Evolutionary conservation across 64 coral and sea anemone species (phyloP), one percentile per base, ranked within the genome.

Genomic region (Stichodactyla helianthus): DNA sequence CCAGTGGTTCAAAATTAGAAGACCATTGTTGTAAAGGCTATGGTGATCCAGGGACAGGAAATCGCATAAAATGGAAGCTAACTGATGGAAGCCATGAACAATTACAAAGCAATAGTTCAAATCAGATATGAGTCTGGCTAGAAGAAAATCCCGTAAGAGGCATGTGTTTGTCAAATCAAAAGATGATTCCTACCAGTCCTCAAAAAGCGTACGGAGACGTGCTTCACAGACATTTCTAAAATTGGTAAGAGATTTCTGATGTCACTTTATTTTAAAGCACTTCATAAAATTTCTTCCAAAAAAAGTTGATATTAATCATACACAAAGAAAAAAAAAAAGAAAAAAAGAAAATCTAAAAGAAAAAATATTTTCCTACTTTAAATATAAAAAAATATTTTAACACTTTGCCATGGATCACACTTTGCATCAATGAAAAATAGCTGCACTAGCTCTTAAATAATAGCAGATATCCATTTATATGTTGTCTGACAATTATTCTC

Each of bases 131-230:
- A 51, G 52, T 81, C 78, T 53, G 16, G 15, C 50, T 81, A 81
- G 78, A 81, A 81, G 50, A 14, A 81, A 81, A 81, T 81, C 78
- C 6, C 78, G 83, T 25, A 84, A 84, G 27, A 84, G 31, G 27
- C 56, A 84, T 84, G 79, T 5, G 4, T 14, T 82, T 82, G 22
- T 27, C n/a, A 84, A 84, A 84, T 58, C 83, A 16, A 84, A 84
- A 23, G 83, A 84, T 60, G 83, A 55, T 35, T 84, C 35, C n/a
- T 63, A 16, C 54, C 52, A 84, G 25, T 74, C 68, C 6, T 57
- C 79, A 27, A 84, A 63, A 84, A 84, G 83, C 35, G 83, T 84
- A 17, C 83, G 83, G 4, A 84, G 83, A 84, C 83, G 83, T 53
- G 59, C 83, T 50, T 60, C 83, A 53, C 83, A 84, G 59, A 84